These are phyloP conservation scores for Helicolenus hilgendorfi DNA, from an alignment of 2,797 vertebrate genomes.

Conservation along the genomic window DNA sequence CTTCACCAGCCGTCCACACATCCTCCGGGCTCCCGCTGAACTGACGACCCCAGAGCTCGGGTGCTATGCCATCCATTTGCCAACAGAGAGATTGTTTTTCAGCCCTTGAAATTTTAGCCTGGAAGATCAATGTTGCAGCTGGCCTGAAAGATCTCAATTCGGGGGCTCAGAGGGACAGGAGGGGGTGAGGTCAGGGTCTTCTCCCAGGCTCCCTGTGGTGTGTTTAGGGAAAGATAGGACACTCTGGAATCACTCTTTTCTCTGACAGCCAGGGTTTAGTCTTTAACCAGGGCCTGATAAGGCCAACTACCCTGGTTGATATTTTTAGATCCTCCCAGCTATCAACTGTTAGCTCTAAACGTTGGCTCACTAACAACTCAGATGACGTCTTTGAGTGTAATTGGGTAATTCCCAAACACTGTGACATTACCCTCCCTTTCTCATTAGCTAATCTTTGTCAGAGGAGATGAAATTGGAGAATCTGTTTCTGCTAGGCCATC, in stretches of 20 bases:
- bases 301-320: conserved; percentile 28
- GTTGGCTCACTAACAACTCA: neutral
- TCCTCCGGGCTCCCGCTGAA: conserved; percentile 70
- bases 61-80: conserved; percentile 84
- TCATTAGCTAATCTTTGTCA: conserved; percentile 29
- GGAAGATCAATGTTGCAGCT: conserved; percentile 89
- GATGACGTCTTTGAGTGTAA: neutral
- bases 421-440: neutral
- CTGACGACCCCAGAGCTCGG: conserved; percentile 75
- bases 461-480: conserved; percentile 46
- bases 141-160: conserved; percentile 68
- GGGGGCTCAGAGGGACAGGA: conserved; percentile 39
- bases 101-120: conserved; percentile 85
- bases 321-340: conserved; percentile 8
- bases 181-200: conserved; percentile 81
- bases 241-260: conserved; percentile 69
- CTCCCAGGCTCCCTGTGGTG: conserved; percentile 76
- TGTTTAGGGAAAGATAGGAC: conserved; percentile 79
- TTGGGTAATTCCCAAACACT: conserved; percentile 8
- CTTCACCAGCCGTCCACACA: conserved; percentile 43
- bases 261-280: conserved; percentile 54
- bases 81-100: conserved; percentile 90
- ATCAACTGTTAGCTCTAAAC: neutral
- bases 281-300: conserved; percentile 40
- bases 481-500: conserved; percentile 36